Base-by-base conservation (phyloP, 2,797 vertebrate genomes). In the Sandelia bainsii region DNA sequence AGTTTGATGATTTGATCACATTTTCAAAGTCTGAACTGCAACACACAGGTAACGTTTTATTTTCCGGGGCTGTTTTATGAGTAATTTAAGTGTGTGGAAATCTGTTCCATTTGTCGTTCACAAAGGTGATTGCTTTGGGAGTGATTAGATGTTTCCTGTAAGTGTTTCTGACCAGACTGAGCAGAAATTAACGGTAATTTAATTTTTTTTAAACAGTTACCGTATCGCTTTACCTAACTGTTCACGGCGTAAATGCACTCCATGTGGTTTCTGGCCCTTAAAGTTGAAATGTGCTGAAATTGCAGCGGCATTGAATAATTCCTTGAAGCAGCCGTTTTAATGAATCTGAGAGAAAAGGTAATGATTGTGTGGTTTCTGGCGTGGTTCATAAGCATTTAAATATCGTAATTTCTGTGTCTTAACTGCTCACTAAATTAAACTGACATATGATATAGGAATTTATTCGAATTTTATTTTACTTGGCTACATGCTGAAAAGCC, bases 81-180 rank as follows among this genome's bases (percentile, higher is more conserved):
- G 78, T 81, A 73, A 83, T 83, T 91, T 74, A 73, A 83, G 57
- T 80, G 82, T 69, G 77, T 83, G 84, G 80, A 86, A 90, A 87
- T 75, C 32, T n/a, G 44, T 67, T 83, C 72, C 46, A 56, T 77
- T 85, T 80, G 64, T 69, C 73, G 61, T 75, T 65, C 58, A 52
- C 48, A 52, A 52, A 81, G 32, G 61, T 57, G 50, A 83, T 82
- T 69, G 54, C 75, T 86, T 66, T 71, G 49, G 66, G 72, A 69
- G 22, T 75, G 71, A 89, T 86, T 88, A 67, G 79, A 87, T 77
- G 63, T 87, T 89, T 90, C 85, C 88, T 85, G 74, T 50, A 50
- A 70, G 68, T 27, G 49, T 84, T 82, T 83, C 68, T 67, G 50
- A 82, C 50, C 77, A 57, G 74, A 69, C 61, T 74, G 22, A 70